Percentiles rank a stretch among this genome's conserved stretches.
These are phyloP conservation scores for Cephalopholis sonnerati DNA, from an alignment of 2,113 vertebrate species.

Conservation along the genomic window DNA sequence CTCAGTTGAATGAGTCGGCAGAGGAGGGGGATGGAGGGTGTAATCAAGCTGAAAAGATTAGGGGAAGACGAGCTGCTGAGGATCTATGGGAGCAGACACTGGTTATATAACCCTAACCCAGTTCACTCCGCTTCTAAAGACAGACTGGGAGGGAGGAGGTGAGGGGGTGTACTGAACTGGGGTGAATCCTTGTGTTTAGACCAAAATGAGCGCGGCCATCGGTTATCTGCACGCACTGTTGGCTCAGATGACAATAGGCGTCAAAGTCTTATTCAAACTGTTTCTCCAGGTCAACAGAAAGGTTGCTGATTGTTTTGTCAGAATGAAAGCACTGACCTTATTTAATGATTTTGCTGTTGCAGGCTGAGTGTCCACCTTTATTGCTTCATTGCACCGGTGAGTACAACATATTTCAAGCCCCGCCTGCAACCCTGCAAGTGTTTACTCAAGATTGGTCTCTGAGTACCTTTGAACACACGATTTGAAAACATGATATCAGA, in stretches of 20 bases:
- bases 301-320: slow-evolving; percentile 1
- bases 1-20: slow-evolving; percentile 65
- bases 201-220: slow-evolving; percentile 31
- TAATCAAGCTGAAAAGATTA: slow-evolving; percentile 86
- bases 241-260: slow-evolving; percentile 17
- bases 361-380: not conserved
- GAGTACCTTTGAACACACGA: slow-evolving; percentile 30
- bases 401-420: not conserved
- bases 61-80: slow-evolving; percentile 79
- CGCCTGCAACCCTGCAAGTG: slow-evolving; percentile 2
- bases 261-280: slow-evolving; percentile 17
- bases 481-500: slow-evolving; percentile 26
- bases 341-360: not conserved
- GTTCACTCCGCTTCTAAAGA: slow-evolving; percentile 68
- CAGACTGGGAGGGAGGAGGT: slow-evolving; percentile 42
- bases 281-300: slow-evolving; percentile 18
- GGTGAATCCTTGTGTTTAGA: slow-evolving; percentile 50
- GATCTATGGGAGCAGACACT: slow-evolving; percentile 79
- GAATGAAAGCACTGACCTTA: slow-evolving; percentile 1
- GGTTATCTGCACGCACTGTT: slow-evolving; percentile 12
- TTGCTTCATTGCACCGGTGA: not conserved
- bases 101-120: slow-evolving; percentile 82
- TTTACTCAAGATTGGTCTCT: slow-evolving; percentile 39
- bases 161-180: slow-evolving; percentile 35
- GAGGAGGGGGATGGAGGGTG: slow-evolving; percentile 68